Percentiles rank a stretch among this genome's conserved stretches.
Conservation (phyloP, 2,113 vertebrate species). For the Rhombomys opimus region DNA sequence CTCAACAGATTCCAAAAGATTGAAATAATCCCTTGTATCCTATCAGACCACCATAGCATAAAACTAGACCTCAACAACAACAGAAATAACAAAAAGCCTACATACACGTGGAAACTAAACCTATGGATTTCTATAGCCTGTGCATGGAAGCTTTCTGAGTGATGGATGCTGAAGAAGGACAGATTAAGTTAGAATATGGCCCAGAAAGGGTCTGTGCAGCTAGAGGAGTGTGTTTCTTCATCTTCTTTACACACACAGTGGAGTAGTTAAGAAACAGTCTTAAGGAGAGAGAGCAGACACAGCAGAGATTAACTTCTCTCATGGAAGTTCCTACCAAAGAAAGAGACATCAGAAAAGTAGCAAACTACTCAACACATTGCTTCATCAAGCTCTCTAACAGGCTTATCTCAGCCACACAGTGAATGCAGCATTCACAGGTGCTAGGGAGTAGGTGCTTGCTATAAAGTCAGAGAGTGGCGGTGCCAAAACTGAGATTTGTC, state of each 20-base stretch:
- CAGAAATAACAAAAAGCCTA: too few relatives aligned
- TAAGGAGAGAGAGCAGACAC: background rate
- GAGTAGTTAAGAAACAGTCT: background rate
- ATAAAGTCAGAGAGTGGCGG: background rate
- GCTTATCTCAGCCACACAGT: background rate
- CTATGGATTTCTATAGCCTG: background rate
- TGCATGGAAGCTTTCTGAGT: background rate
- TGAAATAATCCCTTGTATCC: too few relatives aligned
- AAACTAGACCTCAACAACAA: too few relatives aligned
- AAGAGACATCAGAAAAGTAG: background rate
- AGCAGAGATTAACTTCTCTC: background rate
- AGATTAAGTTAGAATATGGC: background rate
- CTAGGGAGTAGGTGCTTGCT: background rate
- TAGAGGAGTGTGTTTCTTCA: background rate
- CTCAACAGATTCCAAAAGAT: too few relatives aligned
- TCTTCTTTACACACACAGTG: background rate
- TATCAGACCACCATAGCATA: too few relatives aligned
- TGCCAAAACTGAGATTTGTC: background rate
- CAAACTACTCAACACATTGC: background rate
- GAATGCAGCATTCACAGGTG: background rate
- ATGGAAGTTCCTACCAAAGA: background rate
- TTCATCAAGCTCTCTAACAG: background rate
- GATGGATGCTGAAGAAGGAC: background rate
- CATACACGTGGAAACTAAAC: background rate
- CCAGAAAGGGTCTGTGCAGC: background rate